Evolutionary conservation across 2,113 vertebrate genomes (phyloP), one percentile per base, ranked within the genome.

Genomic region (Calyptommatus sinebrachiatus): DNA sequence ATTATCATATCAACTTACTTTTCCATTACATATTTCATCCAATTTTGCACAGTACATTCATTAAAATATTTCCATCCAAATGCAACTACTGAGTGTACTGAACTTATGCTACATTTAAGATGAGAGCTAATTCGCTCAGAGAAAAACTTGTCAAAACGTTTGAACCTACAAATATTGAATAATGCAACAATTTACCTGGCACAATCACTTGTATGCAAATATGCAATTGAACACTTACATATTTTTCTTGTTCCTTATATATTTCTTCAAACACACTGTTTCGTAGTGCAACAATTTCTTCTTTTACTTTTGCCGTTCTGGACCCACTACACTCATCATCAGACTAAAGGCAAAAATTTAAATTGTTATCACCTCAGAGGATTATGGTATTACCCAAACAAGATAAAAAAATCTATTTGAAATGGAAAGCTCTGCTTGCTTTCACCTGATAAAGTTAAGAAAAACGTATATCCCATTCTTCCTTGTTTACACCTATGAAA

Each of bases 171-270:
- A n/a, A 28, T 22, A 72, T 16, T 74, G 82, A 67, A 84, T 11
- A 16, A 78, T 61, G 2, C 1, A 45, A 79, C 16, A 31, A 29
- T 4, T 12, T 46, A 12, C 7, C 48, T 76, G 72, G 70, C 1
- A 73, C 1, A 63, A 48, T 10, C n/a, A 18, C 57, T 78, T 72
- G 26, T 29, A 1, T 75, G 79, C 74, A 61, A 75, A 77, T 12
- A 76, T 66, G 9, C 72, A 76, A 53, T 7, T 72, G 65, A 90
- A 84, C 86, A 91, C 95, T 95, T 93, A 96, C 96, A 88, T 96
- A 96, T 92, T 96, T 94, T 72, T 95, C 89, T 87, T 82, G 92
- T 77, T 97, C 96, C 8, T 81, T 89, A 50, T 88, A 84, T 88
- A 96, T 91, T 92, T 96, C 92, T 78, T 91, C 86, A 88, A 97